Base-by-base conservation (phyloP, 2,888 invertebrate species). In the Nymphalis c-album region DNA sequence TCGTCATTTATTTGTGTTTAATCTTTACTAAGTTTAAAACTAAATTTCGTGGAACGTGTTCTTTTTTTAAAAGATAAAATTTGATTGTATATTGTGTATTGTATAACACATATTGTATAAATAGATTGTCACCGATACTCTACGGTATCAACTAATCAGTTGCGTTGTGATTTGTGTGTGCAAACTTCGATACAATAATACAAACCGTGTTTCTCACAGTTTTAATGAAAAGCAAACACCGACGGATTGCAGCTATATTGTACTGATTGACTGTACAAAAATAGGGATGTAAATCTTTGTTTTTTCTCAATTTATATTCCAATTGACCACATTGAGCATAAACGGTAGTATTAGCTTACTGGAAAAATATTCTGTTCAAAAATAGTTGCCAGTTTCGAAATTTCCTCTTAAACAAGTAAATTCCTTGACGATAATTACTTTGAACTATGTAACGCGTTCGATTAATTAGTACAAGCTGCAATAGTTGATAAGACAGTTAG, bases 151-250 rank as follows among this genome's bases (percentile, higher is more conserved):
- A 55, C 31, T 55, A 55, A 55, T 55, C 55, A n/a, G 55, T 55
- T 17, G 55, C 35, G n/a, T 13, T 40, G 40, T 40, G 40, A 40
- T 40, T 40, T 55, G 55, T 35, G 7, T 13, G 22, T 13, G 17
- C 31, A 31, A n/a, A 55, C 55, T 55, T 55, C 53, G 53, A 40
- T 26, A 7, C 16, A 8, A 31, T 31, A 55, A 31, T 17, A 55
- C 20, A 7, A n/a, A n/a, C 10, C 22, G 7, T 16, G 10, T n/a
- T 55, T 55, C 31, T 55, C 31, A 55, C n/a, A 31, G 55, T 55
- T 31, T 55, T 31, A 63, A 59, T 53, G 18, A 51, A 53, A 50
- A 53, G 45, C 20, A 60, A 59, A 60, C 51, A 59, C 53, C 35
- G 18, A 58, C 63, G 22, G 40, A 67, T 58, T 64, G 48, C 13